Evolutionary conservation across 2,888 invertebrate species (phyloP), one percentile per base, ranked within the genome.

Genomic region (Synanthedon myopaeformis): DNA sequence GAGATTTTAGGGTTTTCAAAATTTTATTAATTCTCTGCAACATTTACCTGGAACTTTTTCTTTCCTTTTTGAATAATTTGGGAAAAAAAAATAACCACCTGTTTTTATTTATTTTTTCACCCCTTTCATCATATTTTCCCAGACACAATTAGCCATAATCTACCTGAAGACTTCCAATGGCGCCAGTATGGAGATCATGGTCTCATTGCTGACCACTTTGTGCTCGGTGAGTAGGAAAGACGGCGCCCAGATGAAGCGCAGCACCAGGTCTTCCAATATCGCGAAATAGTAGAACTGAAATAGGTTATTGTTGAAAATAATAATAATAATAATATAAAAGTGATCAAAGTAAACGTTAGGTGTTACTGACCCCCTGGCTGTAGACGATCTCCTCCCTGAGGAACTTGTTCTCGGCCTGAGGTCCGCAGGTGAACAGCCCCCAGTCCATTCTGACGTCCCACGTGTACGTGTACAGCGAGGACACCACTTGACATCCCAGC

Each of bases 371-470:
- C 76, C 94, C 92, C 23, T 94, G 93, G 14, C 96, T 96, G 74
- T 98, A 98, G 10, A 98, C 98, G 56, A 97, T 94, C 89, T 98
- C 98, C 74, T 98, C 98, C 49, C 98, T 89, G 1, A 98, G 89
- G 75, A 97, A 94, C 74, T 90, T 92, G 88, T 98, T 96, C 85
- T 97, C 97, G 0, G 95, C 96, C 4, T 63, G 60, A 1, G 97
- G 94, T 62, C 94, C 94, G 54, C 92, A 91, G 72, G 98, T 98
- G 69, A 99, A 92, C 54, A 99, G 89, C 0, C 98, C 98, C 99
- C 99, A 99, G 89, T 99, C 99, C 95, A 99, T 96, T 84, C 96
- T 96, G 42, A 99, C 94, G 79, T 99, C 99, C 99, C 99, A 99
- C 2, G 95, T 94, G 78, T 97, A 97, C 0, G 98, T 96, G 80